Base-by-base conservation (phyloP, 1,140 invertebrate species). In the Choristoneura fumiferana region DNA sequence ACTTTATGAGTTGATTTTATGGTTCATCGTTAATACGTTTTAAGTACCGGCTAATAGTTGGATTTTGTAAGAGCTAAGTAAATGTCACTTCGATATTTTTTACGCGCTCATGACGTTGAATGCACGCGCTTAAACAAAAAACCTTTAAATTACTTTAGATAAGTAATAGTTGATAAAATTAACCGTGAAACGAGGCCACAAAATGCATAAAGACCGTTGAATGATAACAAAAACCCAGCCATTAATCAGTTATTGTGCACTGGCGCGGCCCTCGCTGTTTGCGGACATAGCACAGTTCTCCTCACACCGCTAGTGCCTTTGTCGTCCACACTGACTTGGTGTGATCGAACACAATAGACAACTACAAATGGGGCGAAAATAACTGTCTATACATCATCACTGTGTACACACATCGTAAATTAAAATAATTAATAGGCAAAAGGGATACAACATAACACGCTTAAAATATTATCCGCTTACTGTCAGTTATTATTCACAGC, bases 171-270 rank as follows among this genome's bases (percentile, higher is more conserved):
- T 54, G 13, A 14, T 35, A 54, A 35, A 18, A 54, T 54, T 34
- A 78, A 75, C 76, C 81, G 76, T 87, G 82, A 86, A 84, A 84
- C 78, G 83, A 87, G 71, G 67, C 80, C 73, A 84, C 81, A 86
- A 82, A 85, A 77, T 65, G 71, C 65, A 76, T 81, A 81, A 86
- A 87, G 77, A 86, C 75, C 78, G 78, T 81, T 75, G 69, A 73
- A 59, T 69, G 78, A 84, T 84, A 81, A 85, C 85, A 86, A 88
- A n/a, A 84, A 78, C 76, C 75, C 61, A 62, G 69, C 76, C 79
- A 88, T 88, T 88, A 88, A 88, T 88, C 85, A 86, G 75, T 76
- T 71, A 88, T 86, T 88, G 85, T 88, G 71, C n/a, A n/a, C 58
- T 68, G 69, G 60, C 69, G 60, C 71, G 74, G 76, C 62, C 75